A percentile compares a stretch with the other conserved stretches of the same genome.
Evolutionary conservation across 2,888 invertebrate species (phyloP).

Genomic region (Phyllotreta cruciferae): DNA sequence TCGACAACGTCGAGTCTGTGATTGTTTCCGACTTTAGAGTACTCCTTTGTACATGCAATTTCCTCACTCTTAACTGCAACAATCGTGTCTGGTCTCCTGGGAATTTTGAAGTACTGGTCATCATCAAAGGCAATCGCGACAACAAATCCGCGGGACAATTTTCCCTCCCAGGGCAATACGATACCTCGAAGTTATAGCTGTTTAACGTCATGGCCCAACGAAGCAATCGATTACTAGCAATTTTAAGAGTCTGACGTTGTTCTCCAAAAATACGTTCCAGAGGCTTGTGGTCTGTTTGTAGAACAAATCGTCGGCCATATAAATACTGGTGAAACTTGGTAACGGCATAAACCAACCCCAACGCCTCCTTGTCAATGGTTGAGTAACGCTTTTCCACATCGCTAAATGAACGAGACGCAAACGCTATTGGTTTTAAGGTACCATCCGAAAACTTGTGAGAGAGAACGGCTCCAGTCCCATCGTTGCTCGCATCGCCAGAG

Average conservation of each 20-base stretch:
- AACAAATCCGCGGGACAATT: too few relatives aligned
- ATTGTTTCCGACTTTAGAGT: not conserved
- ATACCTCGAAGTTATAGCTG: not conserved
- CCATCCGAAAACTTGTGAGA: slow-evolving; percentile 29
- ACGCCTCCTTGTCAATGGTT: slow-evolving; percentile 37
- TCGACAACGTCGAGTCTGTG: not conserved
- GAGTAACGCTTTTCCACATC: slow-evolving; percentile 31
- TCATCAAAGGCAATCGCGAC: too few relatives aligned
- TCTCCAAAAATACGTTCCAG: slow-evolving; percentile 29
- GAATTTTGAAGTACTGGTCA: too few relatives aligned
- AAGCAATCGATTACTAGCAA: slow-evolving; percentile 31
- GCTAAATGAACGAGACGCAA: slow-evolving; percentile 29
- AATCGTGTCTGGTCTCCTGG: too few relatives aligned
- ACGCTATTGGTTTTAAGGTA: slow-evolving; percentile 29
- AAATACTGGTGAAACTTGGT: slow-evolving; percentile 31
- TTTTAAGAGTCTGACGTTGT: too few relatives aligned
- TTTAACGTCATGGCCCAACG: slow-evolving; percentile 25
- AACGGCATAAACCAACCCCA: slow-evolving; percentile 31
- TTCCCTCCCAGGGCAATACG: too few relatives aligned
- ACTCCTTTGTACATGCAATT: too few relatives aligned
- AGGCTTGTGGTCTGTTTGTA: slow-evolving; percentile 32
- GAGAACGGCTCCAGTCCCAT: slow-evolving; percentile 30
- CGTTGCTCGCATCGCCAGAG: slow-evolving; percentile 31
- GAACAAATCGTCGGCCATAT: slow-evolving; percentile 22
- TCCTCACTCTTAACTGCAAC: too few relatives aligned